Percentiles rank a stretch among this genome's conserved stretches.
Evolutionary conservation across 2,113 vertebrate species (phyloP).

Genomic region (Boulengeromyrus knoepffleri): DNA sequence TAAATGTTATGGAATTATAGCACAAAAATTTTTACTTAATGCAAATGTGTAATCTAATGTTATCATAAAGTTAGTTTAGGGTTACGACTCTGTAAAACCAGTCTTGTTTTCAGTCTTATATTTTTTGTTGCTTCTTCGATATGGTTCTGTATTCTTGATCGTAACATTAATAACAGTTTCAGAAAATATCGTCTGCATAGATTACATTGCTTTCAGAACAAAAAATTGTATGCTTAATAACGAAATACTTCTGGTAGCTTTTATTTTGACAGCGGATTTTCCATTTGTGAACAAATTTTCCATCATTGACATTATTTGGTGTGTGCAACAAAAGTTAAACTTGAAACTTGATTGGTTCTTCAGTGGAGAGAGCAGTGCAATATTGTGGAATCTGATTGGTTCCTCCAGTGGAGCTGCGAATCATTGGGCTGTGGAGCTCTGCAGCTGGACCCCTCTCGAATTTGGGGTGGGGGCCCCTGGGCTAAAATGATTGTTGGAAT

Average conservation of each 20-base stretch:
- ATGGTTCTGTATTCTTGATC: background rate
- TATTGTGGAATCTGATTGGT: background rate
- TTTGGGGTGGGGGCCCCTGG: background rate
- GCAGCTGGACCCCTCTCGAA: background rate
- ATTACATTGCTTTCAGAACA: background rate
- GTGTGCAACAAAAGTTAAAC: background rate
- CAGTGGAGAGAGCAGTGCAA: background rate
- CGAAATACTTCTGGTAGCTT: background rate
- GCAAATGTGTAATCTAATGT: background rate
- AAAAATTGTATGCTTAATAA: background rate
- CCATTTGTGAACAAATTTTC: background rate
- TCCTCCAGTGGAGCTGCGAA: background rate
- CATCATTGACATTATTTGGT: background rate
- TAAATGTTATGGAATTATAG: background rate
- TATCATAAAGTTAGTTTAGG: background rate
- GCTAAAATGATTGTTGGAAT: background rate
- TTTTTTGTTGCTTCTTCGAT: background rate
- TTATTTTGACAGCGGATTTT: background rate
- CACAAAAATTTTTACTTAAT: background rate
- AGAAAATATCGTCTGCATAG: background rate
- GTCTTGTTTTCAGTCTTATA: background rate
- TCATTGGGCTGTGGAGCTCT: background rate
- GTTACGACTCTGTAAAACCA: background rate
- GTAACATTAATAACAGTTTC: background rate
- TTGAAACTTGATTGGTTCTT: background rate